Conservation (phyloP, 2,113 vertebrate species). For the Callaeas wilsoni region DNA sequence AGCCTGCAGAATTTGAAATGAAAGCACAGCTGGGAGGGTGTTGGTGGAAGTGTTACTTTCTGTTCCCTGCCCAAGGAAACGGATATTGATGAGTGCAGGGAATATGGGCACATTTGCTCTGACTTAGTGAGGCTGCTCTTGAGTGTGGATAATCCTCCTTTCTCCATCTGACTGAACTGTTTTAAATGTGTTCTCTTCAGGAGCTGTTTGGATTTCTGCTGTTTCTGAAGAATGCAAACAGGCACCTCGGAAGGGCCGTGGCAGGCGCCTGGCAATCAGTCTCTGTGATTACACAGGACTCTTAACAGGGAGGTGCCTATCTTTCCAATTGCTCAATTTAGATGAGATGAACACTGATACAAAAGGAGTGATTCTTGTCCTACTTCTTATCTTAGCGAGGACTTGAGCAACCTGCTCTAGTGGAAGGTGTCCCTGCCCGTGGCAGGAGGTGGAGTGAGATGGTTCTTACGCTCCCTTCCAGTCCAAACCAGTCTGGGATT, state of each 20-base stretch:
- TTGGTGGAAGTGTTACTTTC: neutral
- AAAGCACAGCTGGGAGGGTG: neutral
- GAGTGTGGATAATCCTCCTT: neutral
- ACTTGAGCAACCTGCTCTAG: fast-evolving
- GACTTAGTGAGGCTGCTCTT: neutral
- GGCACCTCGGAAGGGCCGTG: fast-evolving
- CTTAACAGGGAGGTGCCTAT: neutral
- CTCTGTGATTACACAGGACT: neutral
- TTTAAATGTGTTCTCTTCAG: neutral
- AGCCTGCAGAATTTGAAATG: neutral
- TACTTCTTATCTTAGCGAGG: neutral
- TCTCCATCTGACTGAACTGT: neutral
- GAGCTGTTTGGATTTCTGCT: neutral
- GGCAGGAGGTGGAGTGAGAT: neutral
- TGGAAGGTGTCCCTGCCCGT: no score
- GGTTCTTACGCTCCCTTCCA: neutral
- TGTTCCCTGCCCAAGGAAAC: neutral
- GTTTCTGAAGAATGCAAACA: neutral
- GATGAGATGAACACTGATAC: neutral
- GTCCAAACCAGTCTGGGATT: neutral
- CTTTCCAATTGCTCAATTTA: neutral
- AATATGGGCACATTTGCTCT: neutral
- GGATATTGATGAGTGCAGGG: neutral
- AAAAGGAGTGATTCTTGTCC: neutral
- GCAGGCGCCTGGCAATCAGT: neutral